These are phyloP conservation scores for Brachionus koreanus DNA, from an alignment of 1,140 invertebrate species.

Conservation along the genomic window DNA sequence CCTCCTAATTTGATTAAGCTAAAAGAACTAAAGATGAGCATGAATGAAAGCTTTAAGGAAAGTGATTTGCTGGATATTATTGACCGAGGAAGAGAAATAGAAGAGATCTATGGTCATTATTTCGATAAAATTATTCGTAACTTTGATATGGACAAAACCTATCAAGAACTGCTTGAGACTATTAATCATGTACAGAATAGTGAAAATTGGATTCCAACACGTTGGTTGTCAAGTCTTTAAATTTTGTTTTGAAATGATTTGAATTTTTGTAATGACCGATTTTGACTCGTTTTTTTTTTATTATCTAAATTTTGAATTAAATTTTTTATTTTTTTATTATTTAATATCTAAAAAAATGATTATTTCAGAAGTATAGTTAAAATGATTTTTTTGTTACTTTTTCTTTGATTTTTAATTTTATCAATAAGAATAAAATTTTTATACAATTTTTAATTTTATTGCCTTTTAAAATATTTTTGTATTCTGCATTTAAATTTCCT, in stretches of 20 bases:
- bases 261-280: not conserved
- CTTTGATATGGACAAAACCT: conserved; percentile 86
- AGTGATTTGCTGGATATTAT: conserved; percentile 92
- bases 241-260: not conserved
- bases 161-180: conserved; percentile 82
- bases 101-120: conserved; percentile 88
- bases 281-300: not conserved
- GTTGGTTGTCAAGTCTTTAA: conserved; percentile 65
- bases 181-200: conserved; percentile 90
- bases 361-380: not conserved
- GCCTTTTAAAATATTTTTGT: no score
- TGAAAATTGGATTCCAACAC: conserved; percentile 89
- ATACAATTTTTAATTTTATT: not conserved
- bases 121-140: conserved; percentile 97
- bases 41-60: conserved; percentile 66
- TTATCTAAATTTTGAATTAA: not conserved
- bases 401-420: not conserved
- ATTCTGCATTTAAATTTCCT: no score
- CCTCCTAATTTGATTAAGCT: conserved; percentile 90
- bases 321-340: not conserved
- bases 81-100: conserved; percentile 90
- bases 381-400: not conserved
- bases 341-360: not conserved
- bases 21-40: conserved; percentile 80
- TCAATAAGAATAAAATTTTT: not conserved